A percentile compares a stretch with the other conserved stretches of the same genome.
Conservation (phyloP, 2,888 invertebrate species). For the Arrhopalites spinosus region DNA sequence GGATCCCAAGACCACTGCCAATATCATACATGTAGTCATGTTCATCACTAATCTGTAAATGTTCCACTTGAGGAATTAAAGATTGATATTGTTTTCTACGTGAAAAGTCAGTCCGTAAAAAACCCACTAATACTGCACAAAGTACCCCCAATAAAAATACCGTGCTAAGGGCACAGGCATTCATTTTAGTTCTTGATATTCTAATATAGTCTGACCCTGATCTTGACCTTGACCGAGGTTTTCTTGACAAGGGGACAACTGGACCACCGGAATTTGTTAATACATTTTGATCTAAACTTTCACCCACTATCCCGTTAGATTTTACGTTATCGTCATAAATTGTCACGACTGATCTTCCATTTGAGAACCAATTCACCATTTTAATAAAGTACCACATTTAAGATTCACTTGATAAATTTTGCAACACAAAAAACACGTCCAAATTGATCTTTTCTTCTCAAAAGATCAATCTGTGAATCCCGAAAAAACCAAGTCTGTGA, state of each 20-base stretch:
- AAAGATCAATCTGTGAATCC: no score
- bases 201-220: neutral
- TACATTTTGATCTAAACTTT: neutral
- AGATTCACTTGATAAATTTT: no score
- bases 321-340: conserved; percentile 9
- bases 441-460: no score
- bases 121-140: conserved; percentile 13
- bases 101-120: neutral
- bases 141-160: conserved; percentile 29
- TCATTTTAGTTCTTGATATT: conserved; percentile 30
- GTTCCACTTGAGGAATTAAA: conserved; percentile 46
- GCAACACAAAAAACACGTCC: no score
- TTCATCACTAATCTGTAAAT: conserved; percentile 47
- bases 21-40: conserved; percentile 35
- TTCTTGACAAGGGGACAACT: no score
- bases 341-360: neutral
- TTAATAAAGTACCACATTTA: conserved; percentile 30
- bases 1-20: conserved; percentile 14
- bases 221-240: conserved; percentile 10
- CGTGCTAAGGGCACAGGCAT: neutral
- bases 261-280: neutral
- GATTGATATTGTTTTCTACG: conserved; percentile 50
- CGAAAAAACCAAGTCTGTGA: no score
- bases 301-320: neutral
- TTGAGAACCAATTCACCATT: conserved; percentile 32